A percentile compares a stretch with the other conserved stretches of the same genome.
Conservation (phyloP, 1,140 invertebrate genomes). For the Caenorhabditis remanei region DNA sequence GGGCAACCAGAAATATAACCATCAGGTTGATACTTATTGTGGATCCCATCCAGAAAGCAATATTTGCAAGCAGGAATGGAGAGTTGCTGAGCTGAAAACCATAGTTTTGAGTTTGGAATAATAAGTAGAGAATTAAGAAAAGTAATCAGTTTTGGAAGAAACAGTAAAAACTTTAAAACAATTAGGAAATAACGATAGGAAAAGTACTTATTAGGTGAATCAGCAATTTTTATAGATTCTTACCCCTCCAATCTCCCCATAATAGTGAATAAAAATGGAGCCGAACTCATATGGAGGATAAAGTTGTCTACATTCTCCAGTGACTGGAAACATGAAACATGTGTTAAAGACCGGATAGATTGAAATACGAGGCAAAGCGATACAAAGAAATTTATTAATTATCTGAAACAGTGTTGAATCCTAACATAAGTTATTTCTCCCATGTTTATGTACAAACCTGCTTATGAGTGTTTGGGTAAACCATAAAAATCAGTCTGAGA, state of each 20-base stretch:
- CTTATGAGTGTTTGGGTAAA: constrained; percentile 45
- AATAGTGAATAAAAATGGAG: constrained; percentile 39
- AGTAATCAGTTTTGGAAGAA: neutral
- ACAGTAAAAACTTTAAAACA: no score
- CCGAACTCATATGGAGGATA: constrained; percentile 39
- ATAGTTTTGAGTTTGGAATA: no score
- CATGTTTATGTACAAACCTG: neutral
- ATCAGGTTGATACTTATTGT: constrained; percentile 24
- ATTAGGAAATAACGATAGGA: no score
- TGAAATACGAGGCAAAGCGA: neutral
- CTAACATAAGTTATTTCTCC: neutral
- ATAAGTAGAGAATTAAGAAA: neutral
- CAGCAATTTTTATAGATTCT: no score
- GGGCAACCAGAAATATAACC: constrained; percentile 20
- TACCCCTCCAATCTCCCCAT: constrained; percentile 22
- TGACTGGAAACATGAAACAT: constrained; percentile 38
- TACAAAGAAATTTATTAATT: constrained; percentile 2
- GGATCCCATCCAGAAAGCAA: constrained; percentile 37
- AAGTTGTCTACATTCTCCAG: constrained; percentile 37
- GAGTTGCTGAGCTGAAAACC: neutral
- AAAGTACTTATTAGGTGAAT: no score
- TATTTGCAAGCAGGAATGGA: constrained; percentile 12
- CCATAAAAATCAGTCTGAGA: constrained; percentile 1
- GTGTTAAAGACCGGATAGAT: constrained; percentile 39
- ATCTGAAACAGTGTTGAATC: neutral